A percentile compares a stretch with the other conserved stretches of the same genome.
These are phyloP conservation scores for Buathra laborator DNA, from an alignment of 2,888 invertebrate genomes.

Conservation along the genomic window DNA sequence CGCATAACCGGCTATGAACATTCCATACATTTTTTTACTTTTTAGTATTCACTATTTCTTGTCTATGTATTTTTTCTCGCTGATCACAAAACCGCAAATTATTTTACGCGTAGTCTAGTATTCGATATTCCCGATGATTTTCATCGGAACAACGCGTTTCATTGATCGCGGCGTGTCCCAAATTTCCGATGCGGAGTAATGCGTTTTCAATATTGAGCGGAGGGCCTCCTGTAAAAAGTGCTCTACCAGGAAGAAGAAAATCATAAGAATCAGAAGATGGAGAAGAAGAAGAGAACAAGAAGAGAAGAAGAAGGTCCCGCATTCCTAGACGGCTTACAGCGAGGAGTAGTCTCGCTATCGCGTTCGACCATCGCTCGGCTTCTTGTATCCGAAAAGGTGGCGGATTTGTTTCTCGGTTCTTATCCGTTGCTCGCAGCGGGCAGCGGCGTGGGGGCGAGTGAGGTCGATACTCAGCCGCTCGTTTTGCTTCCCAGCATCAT, in stretches of 20 bases:
- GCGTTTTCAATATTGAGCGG: constrained; percentile 23
- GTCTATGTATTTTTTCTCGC: neutral
- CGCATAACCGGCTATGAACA: too few relatives aligned
- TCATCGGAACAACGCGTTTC: neutral
- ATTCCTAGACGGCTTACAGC: constrained; percentile 84
- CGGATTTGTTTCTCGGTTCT: constrained; percentile 82
- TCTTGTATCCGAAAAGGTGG: constrained; percentile 78
- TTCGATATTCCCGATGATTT: neutral
- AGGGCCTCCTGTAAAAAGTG: constrained; percentile 18
- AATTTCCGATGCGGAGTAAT: neutral
- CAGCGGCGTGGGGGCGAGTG: constrained; percentile 46
- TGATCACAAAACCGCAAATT: too few relatives aligned
- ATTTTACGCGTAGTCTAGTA: too few relatives aligned
- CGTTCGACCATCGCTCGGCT: constrained; percentile 75
- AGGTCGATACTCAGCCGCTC: constrained; percentile 42
- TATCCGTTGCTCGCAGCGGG: constrained; percentile 73
- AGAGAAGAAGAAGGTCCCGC: constrained; percentile 72
- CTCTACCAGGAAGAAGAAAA: constrained; percentile 36
- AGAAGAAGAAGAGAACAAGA: constrained; percentile 62
- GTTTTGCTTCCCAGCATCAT: constrained; percentile 18
- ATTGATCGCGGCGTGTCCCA: neutral
- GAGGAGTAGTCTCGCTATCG: constrained; percentile 73
- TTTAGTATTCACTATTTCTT: too few relatives aligned
- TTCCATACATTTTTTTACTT: too few relatives aligned
- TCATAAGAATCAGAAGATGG: constrained; percentile 44